Conservation (phyloP, 37 sponge, comb jelly and placozoan genomes). For the Haliclona indistincta region DNA sequence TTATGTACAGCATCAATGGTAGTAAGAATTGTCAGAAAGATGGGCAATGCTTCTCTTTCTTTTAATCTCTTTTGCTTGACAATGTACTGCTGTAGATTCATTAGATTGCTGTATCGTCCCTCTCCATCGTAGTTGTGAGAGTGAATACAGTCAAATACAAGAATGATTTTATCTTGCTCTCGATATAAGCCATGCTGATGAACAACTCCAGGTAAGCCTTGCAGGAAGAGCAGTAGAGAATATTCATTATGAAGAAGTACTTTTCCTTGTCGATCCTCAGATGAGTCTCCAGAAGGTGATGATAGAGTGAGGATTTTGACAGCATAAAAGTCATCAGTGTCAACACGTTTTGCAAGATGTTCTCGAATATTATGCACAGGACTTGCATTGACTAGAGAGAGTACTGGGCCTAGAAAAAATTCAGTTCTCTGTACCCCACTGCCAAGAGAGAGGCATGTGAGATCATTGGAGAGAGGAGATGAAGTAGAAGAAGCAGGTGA, state of each 20-base stretch:
- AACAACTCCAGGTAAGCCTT: constrained; percentile 59
- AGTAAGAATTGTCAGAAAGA: constrained; percentile 44
- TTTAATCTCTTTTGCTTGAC: constrained; percentile 58
- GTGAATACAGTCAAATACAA: constrained; percentile 67
- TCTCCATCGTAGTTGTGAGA: constrained; percentile 47
- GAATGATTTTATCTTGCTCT: constrained; percentile 42
- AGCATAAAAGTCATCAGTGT: constrained; percentile 51
- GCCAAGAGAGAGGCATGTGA: too few relatives aligned
- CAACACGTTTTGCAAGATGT: constrained; percentile 56
- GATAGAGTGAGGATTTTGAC: constrained; percentile 31
- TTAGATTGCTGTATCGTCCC: constrained; percentile 34
- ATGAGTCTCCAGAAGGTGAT: background rate
- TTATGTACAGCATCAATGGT: constrained; percentile 57
- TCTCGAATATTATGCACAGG: constrained; percentile 55
- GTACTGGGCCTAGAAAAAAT: constrained; percentile 47
- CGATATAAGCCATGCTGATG: constrained; percentile 73
- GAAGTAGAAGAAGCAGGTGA: too few relatives aligned
- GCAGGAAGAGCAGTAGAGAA: constrained; percentile 59
- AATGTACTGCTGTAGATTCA: constrained; percentile 84
- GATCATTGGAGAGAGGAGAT: too few relatives aligned
- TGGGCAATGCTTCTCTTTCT: constrained; percentile 62
- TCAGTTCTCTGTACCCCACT: constrained; percentile 55
- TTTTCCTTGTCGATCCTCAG: constrained; percentile 54
- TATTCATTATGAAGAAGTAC: constrained; percentile 78
- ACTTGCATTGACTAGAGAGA: constrained; percentile 39